These are phyloP conservation scores for Zootermopsis nevadensis DNA, from an alignment of 2,888 invertebrate genomes.

Conservation along the genomic window DNA sequence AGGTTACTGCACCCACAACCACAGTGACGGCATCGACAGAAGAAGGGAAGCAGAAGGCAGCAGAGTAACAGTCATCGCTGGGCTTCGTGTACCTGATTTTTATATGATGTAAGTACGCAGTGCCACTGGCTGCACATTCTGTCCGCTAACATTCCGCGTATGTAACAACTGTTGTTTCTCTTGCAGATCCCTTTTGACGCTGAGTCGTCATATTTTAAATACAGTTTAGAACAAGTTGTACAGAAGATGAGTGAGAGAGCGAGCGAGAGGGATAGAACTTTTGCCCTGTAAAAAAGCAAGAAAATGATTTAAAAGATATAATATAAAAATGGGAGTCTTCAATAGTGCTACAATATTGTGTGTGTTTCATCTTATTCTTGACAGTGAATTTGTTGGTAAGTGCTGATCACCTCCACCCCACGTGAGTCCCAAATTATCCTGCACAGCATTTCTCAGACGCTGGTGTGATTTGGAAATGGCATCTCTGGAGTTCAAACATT, in stretches of 20 bases:
- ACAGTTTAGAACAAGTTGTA: constrained; percentile 50
- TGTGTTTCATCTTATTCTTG: constrained; percentile 12
- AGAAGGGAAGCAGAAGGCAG: constrained; percentile 33
- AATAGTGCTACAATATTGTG: constrained; percentile 35
- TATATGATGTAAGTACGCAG: constrained; percentile 46
- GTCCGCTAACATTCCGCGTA: neutral
- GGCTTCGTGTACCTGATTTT: constrained; percentile 50
- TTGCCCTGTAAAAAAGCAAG: constrained; percentile 36
- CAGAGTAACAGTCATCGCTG: constrained; percentile 46
- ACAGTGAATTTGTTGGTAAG: constrained; percentile 6
- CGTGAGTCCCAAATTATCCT: neutral
- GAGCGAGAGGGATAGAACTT: constrained; percentile 33
- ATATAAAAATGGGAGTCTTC: constrained; percentile 21
- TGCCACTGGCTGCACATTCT: neutral
- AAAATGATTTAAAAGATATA: constrained; percentile 21
- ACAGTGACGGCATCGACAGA: constrained; percentile 22
- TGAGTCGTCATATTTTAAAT: constrained; percentile 51
- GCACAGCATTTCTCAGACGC: neutral
- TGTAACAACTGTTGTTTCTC: neutral
- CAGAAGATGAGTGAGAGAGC: constrained; percentile 48
- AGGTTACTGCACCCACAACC: constrained; percentile 19
- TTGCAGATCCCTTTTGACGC: constrained; percentile 46
- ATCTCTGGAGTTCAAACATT: neutral
- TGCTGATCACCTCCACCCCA: neutral
- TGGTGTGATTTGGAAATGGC: neutral